Conservation (phyloP, 2,888 invertebrate species). For the Hyalella azteca region DNA sequence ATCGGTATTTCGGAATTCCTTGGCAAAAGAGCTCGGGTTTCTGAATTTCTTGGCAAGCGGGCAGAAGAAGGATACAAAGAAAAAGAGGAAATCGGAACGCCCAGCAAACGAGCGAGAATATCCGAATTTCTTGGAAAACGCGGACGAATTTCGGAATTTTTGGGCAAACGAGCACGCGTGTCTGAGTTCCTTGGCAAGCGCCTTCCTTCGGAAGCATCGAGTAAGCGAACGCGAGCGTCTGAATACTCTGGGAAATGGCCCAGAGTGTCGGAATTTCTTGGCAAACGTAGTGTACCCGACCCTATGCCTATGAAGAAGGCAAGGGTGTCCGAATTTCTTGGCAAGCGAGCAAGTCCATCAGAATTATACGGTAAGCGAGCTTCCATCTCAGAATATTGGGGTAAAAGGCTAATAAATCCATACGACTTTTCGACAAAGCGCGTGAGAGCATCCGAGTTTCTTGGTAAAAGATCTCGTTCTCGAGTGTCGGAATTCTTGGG, state of each 20-base stretch:
- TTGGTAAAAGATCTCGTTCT: constrained; percentile 13
- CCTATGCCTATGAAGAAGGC: background rate
- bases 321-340: background rate
- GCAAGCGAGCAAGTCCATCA: background rate
- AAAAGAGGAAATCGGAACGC: no score
- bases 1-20: background rate
- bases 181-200: constrained; percentile 14
- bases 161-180: constrained; percentile 12
- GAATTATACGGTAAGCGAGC: constrained; percentile 8
- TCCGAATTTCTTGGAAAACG: constrained; percentile 20
- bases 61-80: background rate
- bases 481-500: constrained; percentile 30
- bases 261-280: background rate
- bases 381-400: constrained; percentile 16
- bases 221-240: background rate
- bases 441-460: constrained; percentile 25
- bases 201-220: background rate
- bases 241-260: background rate
- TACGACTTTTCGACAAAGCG: background rate
- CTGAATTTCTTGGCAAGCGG: constrained; percentile 12
- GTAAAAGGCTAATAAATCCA: background rate
- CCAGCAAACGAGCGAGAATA: background rate
- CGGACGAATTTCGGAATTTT: background rate
- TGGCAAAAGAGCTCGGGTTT: constrained; percentile 4
- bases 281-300: background rate